phyloP scores from a whole-genome alignment of 1,140 invertebrate genomes.

The Laupala kohalensis region DNA sequence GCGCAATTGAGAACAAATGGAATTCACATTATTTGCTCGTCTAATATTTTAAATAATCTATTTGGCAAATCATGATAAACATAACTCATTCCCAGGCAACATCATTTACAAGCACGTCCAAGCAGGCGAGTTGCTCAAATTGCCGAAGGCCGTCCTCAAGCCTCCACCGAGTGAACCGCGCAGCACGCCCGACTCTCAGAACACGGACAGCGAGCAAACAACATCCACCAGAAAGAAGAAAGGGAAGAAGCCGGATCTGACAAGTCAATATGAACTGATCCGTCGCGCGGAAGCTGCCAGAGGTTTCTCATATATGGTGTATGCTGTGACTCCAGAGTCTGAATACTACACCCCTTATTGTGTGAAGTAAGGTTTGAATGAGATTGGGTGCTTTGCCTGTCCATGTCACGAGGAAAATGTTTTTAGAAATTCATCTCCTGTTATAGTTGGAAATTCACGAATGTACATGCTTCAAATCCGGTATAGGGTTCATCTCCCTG shows the following conservation, averaged over 20 bases:
- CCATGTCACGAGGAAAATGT: not conserved
- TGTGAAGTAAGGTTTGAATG: conserved; percentile 14
- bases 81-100: no score
- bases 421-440: not conserved
- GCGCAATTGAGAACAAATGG: no score
- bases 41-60: no score
- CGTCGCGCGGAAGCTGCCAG: not conserved
- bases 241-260: not conserved
- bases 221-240: not conserved
- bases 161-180: no score
- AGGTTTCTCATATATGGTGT: conserved; percentile 51
- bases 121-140: no score
- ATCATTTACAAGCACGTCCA: no score
- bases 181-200: no score
- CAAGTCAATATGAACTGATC: not conserved
- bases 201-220: no score
- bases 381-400: no score
- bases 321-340: conserved; percentile 48
- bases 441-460: not conserved
- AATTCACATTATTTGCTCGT: no score
- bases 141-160: no score
- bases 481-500: not conserved
- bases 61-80: no score
- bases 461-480: not conserved
- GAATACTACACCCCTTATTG: conserved; percentile 46